Conservation (phyloP, 1,140 invertebrate species). For the Bilobella aurantiaca region DNA sequence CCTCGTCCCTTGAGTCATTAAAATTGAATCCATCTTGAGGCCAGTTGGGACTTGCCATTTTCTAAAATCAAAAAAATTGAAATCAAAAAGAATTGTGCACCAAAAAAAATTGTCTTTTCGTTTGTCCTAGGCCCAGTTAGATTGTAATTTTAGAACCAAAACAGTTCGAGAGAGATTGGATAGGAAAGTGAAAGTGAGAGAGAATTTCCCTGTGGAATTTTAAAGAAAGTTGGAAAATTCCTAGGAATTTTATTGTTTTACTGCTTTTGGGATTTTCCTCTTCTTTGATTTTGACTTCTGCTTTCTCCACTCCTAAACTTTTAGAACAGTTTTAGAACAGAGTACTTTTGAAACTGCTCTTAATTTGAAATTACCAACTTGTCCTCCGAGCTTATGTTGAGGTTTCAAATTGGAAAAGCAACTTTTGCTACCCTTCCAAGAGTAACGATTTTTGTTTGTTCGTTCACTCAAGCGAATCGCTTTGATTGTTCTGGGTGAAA, state of each 20-base stretch:
- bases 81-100: background rate
- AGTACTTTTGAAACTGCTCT: background rate
- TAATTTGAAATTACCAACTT: background rate
- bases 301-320: too few relatives aligned
- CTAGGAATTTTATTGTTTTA: slow-evolving; percentile 27
- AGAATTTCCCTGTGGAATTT: slow-evolving; percentile 27
- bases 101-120: background rate
- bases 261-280: slow-evolving; percentile 14
- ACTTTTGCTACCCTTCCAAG: too few relatives aligned
- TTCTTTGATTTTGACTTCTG: background rate
- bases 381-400: too few relatives aligned
- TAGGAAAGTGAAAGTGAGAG: background rate
- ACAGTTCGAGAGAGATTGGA: background rate
- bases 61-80: background rate
- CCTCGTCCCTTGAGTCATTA: slow-evolving; percentile 3
- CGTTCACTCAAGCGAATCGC: background rate
- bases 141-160: too few relatives aligned
- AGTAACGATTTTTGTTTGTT: background rate
- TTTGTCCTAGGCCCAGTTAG: background rate
- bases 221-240: slow-evolving; percentile 26
- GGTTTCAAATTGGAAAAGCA: too few relatives aligned
- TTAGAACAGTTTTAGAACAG: too few relatives aligned
- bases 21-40: slow-evolving; percentile 3
- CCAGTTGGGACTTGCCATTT: background rate
- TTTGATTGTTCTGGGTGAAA: background rate